These are phyloP conservation scores for Drosophila athabasca DNA, from an alignment of 1,140 invertebrate genomes.

Conservation along the genomic window DNA sequence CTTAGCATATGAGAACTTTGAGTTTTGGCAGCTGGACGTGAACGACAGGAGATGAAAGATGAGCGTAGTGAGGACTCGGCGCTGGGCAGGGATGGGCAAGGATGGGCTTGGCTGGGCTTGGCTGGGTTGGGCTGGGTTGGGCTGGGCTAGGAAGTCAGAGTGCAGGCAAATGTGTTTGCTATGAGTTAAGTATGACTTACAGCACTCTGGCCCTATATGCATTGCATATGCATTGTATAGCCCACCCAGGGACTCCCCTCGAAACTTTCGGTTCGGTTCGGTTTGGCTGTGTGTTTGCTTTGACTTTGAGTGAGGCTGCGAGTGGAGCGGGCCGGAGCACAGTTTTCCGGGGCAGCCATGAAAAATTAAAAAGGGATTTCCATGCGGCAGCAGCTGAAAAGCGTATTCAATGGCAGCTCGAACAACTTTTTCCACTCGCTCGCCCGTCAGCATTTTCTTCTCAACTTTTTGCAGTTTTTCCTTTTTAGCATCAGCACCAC, in stretches of 20 bases:
- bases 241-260: slow-evolving; percentile 4
- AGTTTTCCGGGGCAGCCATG: slow-evolving; percentile 43
- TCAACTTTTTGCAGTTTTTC: slow-evolving; percentile 18
- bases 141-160: slow-evolving; percentile 14
- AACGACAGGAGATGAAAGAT: slow-evolving; percentile 42
- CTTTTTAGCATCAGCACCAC: no score
- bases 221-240: slow-evolving; percentile 48
- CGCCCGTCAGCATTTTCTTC: slow-evolving; percentile 36
- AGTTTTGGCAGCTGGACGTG: slow-evolving; percentile 57
- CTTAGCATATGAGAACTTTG: slow-evolving; percentile 65
- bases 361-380: slow-evolving; percentile 79
- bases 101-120: no score
- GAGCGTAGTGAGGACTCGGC: slow-evolving; percentile 27
- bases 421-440: slow-evolving; percentile 60
- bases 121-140: no score
- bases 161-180: slow-evolving; percentile 71
- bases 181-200: slow-evolving; percentile 70
- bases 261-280: slow-evolving; percentile 3
- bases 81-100: not conserved
- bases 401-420: slow-evolving; percentile 70
- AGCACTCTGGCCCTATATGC: slow-evolving; percentile 21
- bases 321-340: not conserved
- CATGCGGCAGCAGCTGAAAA: slow-evolving; percentile 71
- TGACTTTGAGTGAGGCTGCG: slow-evolving; percentile 63
- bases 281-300: slow-evolving; percentile 48